Evolutionary conservation across 92 coral and sea anemone species (phyloP).

Genomic region (Plumapathes pennacea): DNA sequence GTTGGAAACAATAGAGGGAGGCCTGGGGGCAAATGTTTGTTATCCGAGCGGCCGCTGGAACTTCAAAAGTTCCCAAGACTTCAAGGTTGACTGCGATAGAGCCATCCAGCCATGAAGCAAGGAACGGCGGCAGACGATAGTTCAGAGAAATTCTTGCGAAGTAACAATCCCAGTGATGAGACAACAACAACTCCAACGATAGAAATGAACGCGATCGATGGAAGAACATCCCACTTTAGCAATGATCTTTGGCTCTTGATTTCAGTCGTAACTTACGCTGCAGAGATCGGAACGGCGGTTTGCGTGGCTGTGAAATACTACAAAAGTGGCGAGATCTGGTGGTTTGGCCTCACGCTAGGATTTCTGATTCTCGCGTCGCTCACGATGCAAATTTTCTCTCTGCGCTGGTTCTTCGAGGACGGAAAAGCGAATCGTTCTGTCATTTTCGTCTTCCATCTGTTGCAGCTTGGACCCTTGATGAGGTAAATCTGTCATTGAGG

Average conservation of each 20-base stretch:
- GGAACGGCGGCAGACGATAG: no score
- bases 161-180: no score
- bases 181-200: no score
- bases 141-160: no score
- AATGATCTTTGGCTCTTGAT: slow-evolving; percentile 54
- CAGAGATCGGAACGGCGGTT: slow-evolving; percentile 68
- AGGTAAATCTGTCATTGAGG: slow-evolving; percentile 49
- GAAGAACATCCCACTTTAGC: slow-evolving; percentile 17
- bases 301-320: slow-evolving; percentile 56
- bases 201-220: slow-evolving; percentile 33
- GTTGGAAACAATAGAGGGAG: no score
- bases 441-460: slow-evolving; percentile 44
- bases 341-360: slow-evolving; percentile 65
- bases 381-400: slow-evolving; percentile 68
- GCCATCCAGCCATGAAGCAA: no score
- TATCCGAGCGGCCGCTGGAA: no score
- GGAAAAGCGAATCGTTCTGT: slow-evolving; percentile 31
- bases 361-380: slow-evolving; percentile 65
- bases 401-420: slow-evolving; percentile 79
- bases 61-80: no score
- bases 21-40: no score
- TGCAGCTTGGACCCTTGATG: slow-evolving; percentile 73
- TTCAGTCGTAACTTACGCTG: slow-evolving; percentile 52
- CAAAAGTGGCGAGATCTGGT: slow-evolving; percentile 46
- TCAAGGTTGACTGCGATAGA: no score